Conservation (phyloP, 2,113 vertebrate species). For the Oenanthe melanoleuca region DNA sequence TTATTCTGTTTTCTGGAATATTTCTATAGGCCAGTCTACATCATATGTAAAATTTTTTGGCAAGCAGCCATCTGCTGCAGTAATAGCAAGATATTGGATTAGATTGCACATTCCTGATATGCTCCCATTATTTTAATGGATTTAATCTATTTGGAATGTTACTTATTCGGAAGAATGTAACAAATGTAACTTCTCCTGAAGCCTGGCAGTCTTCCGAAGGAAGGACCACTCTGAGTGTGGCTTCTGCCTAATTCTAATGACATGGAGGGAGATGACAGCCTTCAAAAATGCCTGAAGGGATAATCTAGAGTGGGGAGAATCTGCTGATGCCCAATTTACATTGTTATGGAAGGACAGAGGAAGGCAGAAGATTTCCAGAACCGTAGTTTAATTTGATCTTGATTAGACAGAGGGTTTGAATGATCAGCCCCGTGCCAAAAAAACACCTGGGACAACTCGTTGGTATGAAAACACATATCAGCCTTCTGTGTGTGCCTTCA, state of each 20-base stretch:
- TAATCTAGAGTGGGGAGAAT: conserved; percentile 7
- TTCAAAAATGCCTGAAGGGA: not conserved
- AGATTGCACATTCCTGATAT: conserved; percentile 7
- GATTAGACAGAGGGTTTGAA: not conserved
- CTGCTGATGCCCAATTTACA: not conserved
- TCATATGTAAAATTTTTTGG: conserved; percentile 25
- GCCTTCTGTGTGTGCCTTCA: not conserved
- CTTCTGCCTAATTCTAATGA: not conserved
- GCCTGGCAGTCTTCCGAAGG: conserved; percentile 34
- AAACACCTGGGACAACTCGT: fast-evolving
- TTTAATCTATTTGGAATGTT: conserved; percentile 60
- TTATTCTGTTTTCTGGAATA: not conserved
- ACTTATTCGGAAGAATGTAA: conserved; percentile 29
- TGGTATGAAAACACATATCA: not conserved
- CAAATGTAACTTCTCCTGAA: conserved; percentile 35
- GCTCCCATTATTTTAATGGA: conserved; percentile 67
- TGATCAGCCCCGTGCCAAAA: not conserved
- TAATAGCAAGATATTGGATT: conserved; percentile 46
- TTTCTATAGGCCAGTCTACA: not conserved
- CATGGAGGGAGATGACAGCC: not conserved
- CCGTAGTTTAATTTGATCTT: not conserved
- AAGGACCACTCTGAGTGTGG: not conserved
- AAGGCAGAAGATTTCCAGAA: not conserved
- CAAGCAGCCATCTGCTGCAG: conserved; percentile 37
- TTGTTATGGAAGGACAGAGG: not conserved